These are phyloP conservation scores for Hirtodrosophila cameraria DNA, from an alignment of 2,888 invertebrate genomes.

Conservation along the genomic window DNA sequence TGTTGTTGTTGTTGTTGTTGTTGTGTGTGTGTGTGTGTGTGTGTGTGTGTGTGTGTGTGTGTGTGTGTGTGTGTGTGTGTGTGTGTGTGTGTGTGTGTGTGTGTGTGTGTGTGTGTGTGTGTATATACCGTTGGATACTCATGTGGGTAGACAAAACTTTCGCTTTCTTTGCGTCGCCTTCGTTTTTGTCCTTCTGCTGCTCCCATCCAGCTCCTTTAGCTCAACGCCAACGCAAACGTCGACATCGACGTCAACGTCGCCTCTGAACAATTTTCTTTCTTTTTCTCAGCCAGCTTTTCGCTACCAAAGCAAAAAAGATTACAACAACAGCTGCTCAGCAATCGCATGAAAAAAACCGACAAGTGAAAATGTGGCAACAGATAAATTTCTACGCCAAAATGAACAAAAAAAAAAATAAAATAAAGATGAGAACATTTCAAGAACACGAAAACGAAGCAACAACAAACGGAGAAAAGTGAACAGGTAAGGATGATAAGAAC, in stretches of 20 bases:
- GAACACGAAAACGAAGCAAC: constrained; percentile 18
- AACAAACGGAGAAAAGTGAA: constrained; percentile 14
- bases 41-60: too few species aligned
- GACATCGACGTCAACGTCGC: constrained; percentile 5
- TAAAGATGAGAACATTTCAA: constrained; percentile 34
- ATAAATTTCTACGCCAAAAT: constrained; percentile 46
- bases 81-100: constrained; percentile 12
- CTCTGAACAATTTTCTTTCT: constrained; percentile 57
- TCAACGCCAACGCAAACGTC: constrained; percentile 28
- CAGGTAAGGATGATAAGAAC: background rate
- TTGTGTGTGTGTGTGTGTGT: too few species aligned
- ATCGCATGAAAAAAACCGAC: constrained; percentile 55
- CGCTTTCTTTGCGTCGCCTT: constrained; percentile 67
- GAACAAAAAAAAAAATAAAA: constrained; percentile 28
- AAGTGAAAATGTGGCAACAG: constrained; percentile 59
- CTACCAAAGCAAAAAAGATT: constrained; percentile 18
- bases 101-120: constrained; percentile 26
- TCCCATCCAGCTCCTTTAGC: constrained; percentile 18
- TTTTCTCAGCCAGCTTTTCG: constrained; percentile 49
- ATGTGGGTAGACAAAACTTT: constrained; percentile 70
- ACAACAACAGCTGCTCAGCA: constrained; percentile 32
- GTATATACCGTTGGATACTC: constrained; percentile 26
- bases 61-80: too few species aligned
- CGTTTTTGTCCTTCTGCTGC: constrained; percentile 36
- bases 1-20: too few species aligned